These are phyloP conservation scores for Ptychadena robeensis DNA, from an alignment of 2,797 vertebrate genomes.

Conservation along the genomic window DNA sequence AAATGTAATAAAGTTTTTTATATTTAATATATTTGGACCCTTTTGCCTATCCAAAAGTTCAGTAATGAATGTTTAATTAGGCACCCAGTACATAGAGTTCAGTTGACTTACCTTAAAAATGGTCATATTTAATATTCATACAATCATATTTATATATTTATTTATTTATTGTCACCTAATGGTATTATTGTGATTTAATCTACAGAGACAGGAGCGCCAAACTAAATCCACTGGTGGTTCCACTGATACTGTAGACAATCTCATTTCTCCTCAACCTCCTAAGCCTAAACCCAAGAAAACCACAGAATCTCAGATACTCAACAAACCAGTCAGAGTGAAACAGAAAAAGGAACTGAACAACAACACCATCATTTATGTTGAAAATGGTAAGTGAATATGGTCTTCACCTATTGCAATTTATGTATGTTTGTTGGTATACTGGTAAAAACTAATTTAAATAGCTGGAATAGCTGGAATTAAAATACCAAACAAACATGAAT, in stretches of 20 bases:
- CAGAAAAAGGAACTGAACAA: conserved; percentile 67
- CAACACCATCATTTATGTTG: conserved; percentile 68
- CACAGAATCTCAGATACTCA: conserved; percentile 64
- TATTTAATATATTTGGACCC: too few relatives aligned
- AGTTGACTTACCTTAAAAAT: too few relatives aligned
- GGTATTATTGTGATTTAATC: neutral
- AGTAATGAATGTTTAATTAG: too few relatives aligned
- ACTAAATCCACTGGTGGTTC: conserved; percentile 77
- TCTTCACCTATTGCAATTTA: neutral
- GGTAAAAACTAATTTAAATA: too few relatives aligned
- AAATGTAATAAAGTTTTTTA: too few relatives aligned
- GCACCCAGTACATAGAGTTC: too few relatives aligned
- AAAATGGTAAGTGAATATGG: conserved; percentile 74
- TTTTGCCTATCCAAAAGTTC: too few relatives aligned
- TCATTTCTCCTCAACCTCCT: conserved; percentile 74
- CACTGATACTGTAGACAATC: conserved; percentile 75
- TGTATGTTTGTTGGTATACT: neutral
- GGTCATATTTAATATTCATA: too few relatives aligned
- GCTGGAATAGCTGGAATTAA: too few relatives aligned
- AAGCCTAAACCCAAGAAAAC: conserved; percentile 75
- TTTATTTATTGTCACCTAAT: too few relatives aligned
- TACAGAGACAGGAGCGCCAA: conserved; percentile 74
- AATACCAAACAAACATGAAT: too few relatives aligned
- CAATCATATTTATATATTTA: too few relatives aligned
- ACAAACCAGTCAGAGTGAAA: conserved; percentile 75